These are phyloP conservation scores for Alethe diademata DNA, from an alignment of 2,113 vertebrate species.

Conservation along the genomic window DNA sequence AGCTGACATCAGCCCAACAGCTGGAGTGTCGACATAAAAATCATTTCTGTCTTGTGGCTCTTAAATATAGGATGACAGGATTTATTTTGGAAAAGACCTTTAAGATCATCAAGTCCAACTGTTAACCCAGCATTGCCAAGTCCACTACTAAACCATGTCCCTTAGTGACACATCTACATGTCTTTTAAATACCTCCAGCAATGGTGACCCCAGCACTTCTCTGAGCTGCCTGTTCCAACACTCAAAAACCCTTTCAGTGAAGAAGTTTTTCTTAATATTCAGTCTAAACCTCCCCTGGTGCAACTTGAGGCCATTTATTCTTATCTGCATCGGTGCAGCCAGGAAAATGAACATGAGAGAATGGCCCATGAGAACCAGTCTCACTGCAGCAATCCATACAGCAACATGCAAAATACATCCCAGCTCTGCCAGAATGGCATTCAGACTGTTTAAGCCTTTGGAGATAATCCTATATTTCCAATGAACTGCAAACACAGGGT, in stretches of 20 bases:
- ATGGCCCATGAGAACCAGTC: background rate
- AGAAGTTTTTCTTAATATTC: background rate
- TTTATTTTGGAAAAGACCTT: background rate
- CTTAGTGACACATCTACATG: background rate
- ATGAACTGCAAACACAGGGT: background rate
- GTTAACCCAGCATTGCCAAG: background rate
- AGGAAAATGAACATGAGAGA: background rate
- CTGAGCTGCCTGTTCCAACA: background rate
- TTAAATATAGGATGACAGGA: background rate
- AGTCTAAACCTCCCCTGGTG: background rate
- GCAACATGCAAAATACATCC: background rate
- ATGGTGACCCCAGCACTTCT: background rate
- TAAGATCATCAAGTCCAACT: background rate
- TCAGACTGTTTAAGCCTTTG: background rate
- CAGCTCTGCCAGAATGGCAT: background rate
- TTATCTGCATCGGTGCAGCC: background rate
- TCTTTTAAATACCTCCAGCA: background rate
- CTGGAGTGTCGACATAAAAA: background rate
- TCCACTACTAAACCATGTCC: background rate
- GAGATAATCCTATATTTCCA: slow-evolving; percentile 17
- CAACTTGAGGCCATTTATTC: background rate
- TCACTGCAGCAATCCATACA: background rate
- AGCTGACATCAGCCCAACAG: background rate
- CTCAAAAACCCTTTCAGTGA: background rate
- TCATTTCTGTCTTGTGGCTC: background rate